These are phyloP conservation scores for Burhinus oedicnemus DNA, from an alignment of 2,113 vertebrate genomes.

Conservation along the genomic window DNA sequence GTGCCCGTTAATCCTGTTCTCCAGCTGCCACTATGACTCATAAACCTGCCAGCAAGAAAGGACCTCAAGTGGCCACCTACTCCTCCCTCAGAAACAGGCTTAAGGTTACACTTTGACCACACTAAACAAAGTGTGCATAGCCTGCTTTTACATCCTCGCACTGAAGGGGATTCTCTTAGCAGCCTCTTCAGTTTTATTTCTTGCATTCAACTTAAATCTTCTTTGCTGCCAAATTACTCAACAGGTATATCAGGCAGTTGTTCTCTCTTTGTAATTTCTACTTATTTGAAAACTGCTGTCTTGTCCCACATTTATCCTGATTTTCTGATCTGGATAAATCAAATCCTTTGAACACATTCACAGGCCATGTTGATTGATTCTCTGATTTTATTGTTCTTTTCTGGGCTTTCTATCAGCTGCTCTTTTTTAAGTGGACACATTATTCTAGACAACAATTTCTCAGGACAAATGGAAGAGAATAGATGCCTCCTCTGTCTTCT, in stretches of 20 bases:
- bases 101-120: background rate
- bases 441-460: background rate
- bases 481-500: background rate
- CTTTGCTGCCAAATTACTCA: background rate
- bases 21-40: slow-evolving; percentile 10
- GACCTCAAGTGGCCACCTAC: background rate
- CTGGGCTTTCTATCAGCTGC: background rate
- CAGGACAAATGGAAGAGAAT: background rate
- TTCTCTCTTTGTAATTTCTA: background rate
- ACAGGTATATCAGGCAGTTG: background rate
- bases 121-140: background rate
- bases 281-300: background rate
- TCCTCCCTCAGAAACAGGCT: background rate
- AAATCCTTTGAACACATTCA: background rate
- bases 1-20: background rate
- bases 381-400: background rate
- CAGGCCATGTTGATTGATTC: background rate
- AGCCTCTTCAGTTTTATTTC: background rate
- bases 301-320: background rate
- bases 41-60: background rate
- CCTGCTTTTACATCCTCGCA: background rate
- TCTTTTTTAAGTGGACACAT: background rate
- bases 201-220: background rate
- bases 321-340: background rate
- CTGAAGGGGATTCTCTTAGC: background rate